Evolutionary conservation across 1,140 invertebrate species (phyloP), one percentile per base, ranked within the genome.

Genomic region (Dufourea novaeangliae): DNA sequence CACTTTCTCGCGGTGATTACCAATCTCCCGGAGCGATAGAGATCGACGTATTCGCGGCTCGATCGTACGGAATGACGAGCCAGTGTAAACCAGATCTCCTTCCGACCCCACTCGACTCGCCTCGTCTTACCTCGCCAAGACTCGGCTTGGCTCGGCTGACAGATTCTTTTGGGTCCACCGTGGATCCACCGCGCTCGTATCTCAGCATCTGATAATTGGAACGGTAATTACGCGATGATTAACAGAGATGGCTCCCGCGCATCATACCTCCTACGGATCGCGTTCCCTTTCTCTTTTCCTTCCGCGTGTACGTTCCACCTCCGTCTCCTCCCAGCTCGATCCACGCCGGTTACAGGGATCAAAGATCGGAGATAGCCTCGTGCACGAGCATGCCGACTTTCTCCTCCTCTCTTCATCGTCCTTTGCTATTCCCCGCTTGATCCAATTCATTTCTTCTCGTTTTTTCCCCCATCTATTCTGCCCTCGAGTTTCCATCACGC

Each of bases 211-310:
- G 90, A 92, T 92, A 91, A 92, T 91, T 91, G 89, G 88, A 90
- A 86, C 85, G 87, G 89, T 92, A 92, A 92, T 92, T 92, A 92
- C 87, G 87, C 89, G 90, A 91, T 92, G 91, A 92, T 92, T 92
- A 92, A 92, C 90, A 90, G 90, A 91, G 89, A 91, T 91, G 90
- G 91, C 91, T 92, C 89, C 91, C 90, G 91, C 90, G 89, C 89
- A 89, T 88, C 87, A 84, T 88, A 82, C 86, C 83, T 87, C 86
- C 86, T 87, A 85, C 82, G 57, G 87, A 79, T 78, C 81, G 76
- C 37, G 61, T 39, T 37, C 44, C 37, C 46, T 41, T 52, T n/a
- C 37, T 46, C 61, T 59, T 52, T 41, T 70, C 56, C 69, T 57
- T 59, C 54, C 41, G n/a, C n/a, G 44, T 66, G n/a, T 57, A 27